phyloP scores from a whole-genome alignment of 2,888 invertebrate species.

The Leptinotarsa rubiginosa region DNA sequence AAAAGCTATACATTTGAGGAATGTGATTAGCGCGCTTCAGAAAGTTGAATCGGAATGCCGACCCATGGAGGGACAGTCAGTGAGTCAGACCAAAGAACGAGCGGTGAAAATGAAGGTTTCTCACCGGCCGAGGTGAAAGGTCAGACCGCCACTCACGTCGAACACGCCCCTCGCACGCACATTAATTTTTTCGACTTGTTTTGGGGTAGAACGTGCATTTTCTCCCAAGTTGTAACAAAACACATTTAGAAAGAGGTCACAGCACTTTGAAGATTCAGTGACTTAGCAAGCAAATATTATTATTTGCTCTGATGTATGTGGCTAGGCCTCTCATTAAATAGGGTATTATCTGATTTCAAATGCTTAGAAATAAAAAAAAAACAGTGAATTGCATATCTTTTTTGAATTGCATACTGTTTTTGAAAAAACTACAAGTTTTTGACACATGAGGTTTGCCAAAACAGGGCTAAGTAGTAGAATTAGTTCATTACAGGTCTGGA shows the following conservation, averaged over 20 bases:
- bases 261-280: not conserved
- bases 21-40: slow-evolving; percentile 14
- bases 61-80: slow-evolving; percentile 6
- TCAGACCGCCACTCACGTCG: slow-evolving; percentile 56
- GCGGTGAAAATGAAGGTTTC: slow-evolving; percentile 48
- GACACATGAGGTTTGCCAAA: no score
- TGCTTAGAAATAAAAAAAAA: no score
- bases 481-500: no score
- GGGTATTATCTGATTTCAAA: no score
- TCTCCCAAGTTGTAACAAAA: not conserved
- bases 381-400: no score
- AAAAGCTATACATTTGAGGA: slow-evolving; percentile 4
- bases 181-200: slow-evolving; percentile 2
- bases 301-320: no score
- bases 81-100: slow-evolving; percentile 18
- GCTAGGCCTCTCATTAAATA: no score
- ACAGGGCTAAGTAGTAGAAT: no score
- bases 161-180: slow-evolving; percentile 59
- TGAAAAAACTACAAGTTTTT: no score
- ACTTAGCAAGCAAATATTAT: not conserved
- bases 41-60: slow-evolving; percentile 19
- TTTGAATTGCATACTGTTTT: no score
- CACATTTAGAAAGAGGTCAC: not conserved
- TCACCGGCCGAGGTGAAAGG: slow-evolving; percentile 56
- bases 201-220: slow-evolving; percentile 1